Evolutionary conservation across 2,888 invertebrate species (phyloP), one percentile per base, ranked within the genome.

Genomic region (Watsonalla binaria): DNA sequence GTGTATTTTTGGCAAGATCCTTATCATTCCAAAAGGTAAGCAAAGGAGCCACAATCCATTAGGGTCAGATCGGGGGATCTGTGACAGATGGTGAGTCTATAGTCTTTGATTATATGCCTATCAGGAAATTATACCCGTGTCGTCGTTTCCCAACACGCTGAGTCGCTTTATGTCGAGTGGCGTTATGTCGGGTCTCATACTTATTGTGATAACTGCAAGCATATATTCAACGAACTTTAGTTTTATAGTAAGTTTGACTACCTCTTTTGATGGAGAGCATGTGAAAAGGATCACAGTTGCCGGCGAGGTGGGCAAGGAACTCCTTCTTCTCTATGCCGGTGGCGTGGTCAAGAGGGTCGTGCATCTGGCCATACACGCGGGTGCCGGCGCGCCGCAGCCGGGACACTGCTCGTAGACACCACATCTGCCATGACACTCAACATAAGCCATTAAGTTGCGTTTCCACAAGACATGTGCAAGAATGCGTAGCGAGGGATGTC

Each of bases 301-400:
- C 98, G 60, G 96, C 96, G 53, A 95, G 91, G 78, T 95, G 93
- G 6, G 97, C 97, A 58, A 98, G 89, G 59, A 98, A 88, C 86
- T 98, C 98, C 65, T 95, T 93, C 86, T 98, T 97, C 83, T 98
- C 98, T 52, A 96, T 78, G 62, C 99, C 99, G 37, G 98, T 98
- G 39, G 97, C 95, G 80, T 96, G 96, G 72, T 99, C 98, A 68
- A 98, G 66, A 0, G 96, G 95, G 76, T 98, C 96, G 62, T 94
- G 92, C 79, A 93, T 85, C 92, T 58, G 55, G 82, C 92, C 74
- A 93, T 94, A 94, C 91, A 94, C 92, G 86, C 94, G 70, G 0
- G 56, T 48, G 2, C 78, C 68, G 0, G 52, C 89, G 4, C 72
- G 66, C 35, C 66, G 59, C 50, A 73, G 34, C 6, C 51, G 56